A percentile compares a stretch with the other conserved stretches of the same genome.
These are phyloP conservation scores for Muntiacus muntjak DNA, from an alignment of 2,113 vertebrate genomes.

Conservation along the genomic window DNA sequence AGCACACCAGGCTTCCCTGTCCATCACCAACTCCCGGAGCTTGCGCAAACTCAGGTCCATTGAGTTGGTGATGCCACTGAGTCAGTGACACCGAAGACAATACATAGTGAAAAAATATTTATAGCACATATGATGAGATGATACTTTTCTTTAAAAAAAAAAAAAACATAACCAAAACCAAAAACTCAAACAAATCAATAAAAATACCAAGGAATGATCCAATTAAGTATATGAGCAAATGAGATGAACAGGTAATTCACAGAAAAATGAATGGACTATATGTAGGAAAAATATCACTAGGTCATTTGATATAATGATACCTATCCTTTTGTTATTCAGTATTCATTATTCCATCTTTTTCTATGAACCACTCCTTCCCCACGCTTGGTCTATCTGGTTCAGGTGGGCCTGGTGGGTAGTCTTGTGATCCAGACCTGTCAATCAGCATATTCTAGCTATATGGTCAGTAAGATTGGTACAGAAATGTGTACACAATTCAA, in stretches of 20 bases:
- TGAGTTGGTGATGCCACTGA: neutral
- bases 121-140: neutral
- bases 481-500: neutral
- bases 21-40: neutral
- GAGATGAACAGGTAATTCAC: neutral
- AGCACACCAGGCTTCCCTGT: neutral
- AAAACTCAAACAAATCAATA: neutral
- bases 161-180: neutral
- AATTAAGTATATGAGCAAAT: neutral
- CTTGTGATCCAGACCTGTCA: neutral
- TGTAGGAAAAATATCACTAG: neutral
- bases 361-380: neutral
- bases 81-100: neutral
- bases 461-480: neutral
- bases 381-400: neutral
- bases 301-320: neutral
- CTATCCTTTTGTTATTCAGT: neutral
- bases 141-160: neutral
- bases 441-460: neutral
- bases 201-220: neutral
- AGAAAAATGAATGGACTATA: neutral
- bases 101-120: neutral
- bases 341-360: neutral
- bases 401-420: neutral
- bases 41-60: neutral